These are phyloP conservation scores for Heliconius hortense DNA, from an alignment of 2,888 invertebrate genomes.

Conservation along the genomic window DNA sequence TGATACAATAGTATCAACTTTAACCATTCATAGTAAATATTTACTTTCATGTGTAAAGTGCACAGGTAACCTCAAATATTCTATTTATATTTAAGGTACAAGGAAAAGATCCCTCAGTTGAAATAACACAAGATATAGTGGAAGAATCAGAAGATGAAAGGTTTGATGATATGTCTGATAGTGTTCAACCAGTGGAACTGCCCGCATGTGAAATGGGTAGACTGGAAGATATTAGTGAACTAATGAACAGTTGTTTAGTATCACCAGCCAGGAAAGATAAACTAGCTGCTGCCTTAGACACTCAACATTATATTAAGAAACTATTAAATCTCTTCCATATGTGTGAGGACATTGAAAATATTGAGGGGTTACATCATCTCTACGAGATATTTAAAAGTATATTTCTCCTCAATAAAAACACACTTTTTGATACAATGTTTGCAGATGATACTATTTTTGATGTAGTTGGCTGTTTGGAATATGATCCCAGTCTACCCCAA, in stretches of 20 bases:
- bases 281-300: constrained; percentile 95
- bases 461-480: constrained; percentile 98
- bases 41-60: background rate
- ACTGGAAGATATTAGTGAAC: constrained; percentile 96
- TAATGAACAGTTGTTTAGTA: constrained; percentile 93
- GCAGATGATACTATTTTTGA: constrained; percentile 98
- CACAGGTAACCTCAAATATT: background rate
- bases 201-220: constrained; percentile 97
- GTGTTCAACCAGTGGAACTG: constrained; percentile 95
- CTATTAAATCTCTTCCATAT: constrained; percentile 96
- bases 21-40: background rate
- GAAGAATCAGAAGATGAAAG: constrained; percentile 98
- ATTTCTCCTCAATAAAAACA: constrained; percentile 98
- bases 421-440: constrained; percentile 98
- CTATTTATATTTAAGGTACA: constrained; percentile 86
- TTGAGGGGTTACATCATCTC: constrained; percentile 95
- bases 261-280: constrained; percentile 96
- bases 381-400: constrained; percentile 99
- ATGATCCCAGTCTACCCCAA: constrained; percentile 93
- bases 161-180: constrained; percentile 97
- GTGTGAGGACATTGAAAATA: constrained; percentile 98
- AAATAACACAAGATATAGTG: constrained; percentile 97
- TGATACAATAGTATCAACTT: too few relatives aligned
- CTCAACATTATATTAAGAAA: constrained; percentile 97
- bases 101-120: constrained; percentile 99